Evolutionary conservation across 2,113 vertebrate genomes (phyloP).

Genomic region (Siphamia tubifer): DNA sequence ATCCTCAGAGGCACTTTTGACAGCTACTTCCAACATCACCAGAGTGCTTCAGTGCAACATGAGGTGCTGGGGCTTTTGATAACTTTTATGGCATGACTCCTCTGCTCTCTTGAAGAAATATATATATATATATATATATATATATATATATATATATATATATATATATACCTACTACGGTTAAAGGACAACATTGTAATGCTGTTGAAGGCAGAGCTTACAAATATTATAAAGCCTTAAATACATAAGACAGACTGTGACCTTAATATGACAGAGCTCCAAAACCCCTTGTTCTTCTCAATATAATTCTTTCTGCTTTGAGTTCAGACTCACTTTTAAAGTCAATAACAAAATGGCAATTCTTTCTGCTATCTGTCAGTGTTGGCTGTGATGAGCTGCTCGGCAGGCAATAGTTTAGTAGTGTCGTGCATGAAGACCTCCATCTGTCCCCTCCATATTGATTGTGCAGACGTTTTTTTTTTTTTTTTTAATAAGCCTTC

Average conservation of each 20-base stretch:
- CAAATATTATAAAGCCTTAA: background rate
- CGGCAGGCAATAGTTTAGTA: background rate
- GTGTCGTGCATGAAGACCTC: background rate
- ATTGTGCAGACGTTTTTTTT: background rate
- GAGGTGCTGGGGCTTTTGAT: conserved; percentile 25
- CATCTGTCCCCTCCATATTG: background rate
- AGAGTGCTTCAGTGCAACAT: background rate
- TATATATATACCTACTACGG: background rate
- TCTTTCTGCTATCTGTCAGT: background rate
- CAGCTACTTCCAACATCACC: conserved; percentile 24
- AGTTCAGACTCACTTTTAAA: background rate
- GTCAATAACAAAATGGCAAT: background rate
- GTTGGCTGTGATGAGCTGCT: background rate
- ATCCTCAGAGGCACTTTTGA: conserved; percentile 32
- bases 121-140: background rate
- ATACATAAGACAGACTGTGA: background rate
- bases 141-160: background rate
- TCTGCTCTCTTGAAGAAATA: background rate
- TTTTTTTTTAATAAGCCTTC: background rate
- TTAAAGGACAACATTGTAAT: background rate
- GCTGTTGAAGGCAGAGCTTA: background rate
- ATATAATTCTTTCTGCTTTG: background rate
- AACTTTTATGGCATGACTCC: conserved; percentile 15
- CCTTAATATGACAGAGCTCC: background rate
- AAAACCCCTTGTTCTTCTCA: background rate